Percentiles rank a stretch among this genome's conserved stretches.
Evolutionary conservation across 2,113 vertebrate species (phyloP).

Genomic region (Seriola rivoliana): DNA sequence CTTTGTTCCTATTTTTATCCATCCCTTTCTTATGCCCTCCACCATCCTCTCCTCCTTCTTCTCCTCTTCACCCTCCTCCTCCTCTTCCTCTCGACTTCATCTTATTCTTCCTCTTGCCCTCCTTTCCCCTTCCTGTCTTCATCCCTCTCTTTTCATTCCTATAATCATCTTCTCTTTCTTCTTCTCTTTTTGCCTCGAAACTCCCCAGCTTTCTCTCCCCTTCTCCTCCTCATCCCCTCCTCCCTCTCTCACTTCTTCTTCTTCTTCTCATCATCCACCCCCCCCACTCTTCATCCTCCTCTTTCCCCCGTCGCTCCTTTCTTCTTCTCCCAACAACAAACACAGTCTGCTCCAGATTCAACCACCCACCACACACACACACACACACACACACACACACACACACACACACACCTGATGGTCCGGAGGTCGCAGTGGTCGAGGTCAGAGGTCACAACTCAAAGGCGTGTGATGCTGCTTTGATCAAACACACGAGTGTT

Average conservation of each 20-base stretch:
- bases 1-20: neutral
- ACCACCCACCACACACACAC: constrained; percentile 38
- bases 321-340: constrained; percentile 62
- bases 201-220: neutral
- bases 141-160: neutral
- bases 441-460: constrained; percentile 58
- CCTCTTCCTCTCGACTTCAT: neutral
- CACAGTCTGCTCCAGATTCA: constrained; percentile 56
- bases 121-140: too few relatives aligned
- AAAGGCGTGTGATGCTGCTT: constrained; percentile 45
- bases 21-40: neutral
- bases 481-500: constrained; percentile 54
- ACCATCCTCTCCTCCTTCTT: too few relatives aligned
- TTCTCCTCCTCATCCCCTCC: neutral
- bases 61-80: neutral
- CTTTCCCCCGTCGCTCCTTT: constrained; percentile 4
- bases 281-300: neutral
- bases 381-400: constrained; percentile 30
- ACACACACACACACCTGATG: constrained; percentile 28
- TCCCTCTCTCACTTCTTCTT: neutral
- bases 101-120: neutral
- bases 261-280: neutral
- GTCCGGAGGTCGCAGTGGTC: constrained; percentile 34
- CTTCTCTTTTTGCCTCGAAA: neutral
- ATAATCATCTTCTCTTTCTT: constrained; percentile 24